A percentile compares a stretch with the other conserved stretches of the same genome.
These are phyloP conservation scores for Oncorhynchus nerka DNA, from an alignment of 2,113 vertebrate species.

Conservation along the genomic window DNA sequence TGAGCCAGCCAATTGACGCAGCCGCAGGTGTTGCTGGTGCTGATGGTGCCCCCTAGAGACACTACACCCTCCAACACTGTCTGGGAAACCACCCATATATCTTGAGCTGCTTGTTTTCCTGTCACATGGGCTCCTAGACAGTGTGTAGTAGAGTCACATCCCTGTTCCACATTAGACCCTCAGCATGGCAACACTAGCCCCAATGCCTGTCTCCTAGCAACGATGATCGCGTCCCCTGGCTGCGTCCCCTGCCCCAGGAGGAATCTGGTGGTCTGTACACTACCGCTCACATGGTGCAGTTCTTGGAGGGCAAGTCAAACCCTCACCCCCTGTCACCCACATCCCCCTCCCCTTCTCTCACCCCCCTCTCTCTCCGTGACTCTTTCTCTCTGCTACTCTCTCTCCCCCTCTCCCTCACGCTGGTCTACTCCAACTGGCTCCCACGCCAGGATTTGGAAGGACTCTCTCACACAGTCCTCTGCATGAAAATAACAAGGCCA, in stretches of 20 bases:
- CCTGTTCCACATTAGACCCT: slow-evolving; percentile 59
- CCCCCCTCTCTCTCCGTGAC: slow-evolving; percentile 1
- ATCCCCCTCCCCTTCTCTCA: slow-evolving; percentile 35
- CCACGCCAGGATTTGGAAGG: slow-evolving; percentile 64
- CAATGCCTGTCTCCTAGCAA: slow-evolving; percentile 75
- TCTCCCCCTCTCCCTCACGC: slow-evolving; percentile 23
- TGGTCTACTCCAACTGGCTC: slow-evolving; percentile 62
- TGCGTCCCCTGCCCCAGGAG: slow-evolving; percentile 74
- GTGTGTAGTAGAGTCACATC: too few relatives aligned
- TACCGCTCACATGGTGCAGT: slow-evolving; percentile 67
- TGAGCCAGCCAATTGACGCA: slow-evolving; percentile 46
- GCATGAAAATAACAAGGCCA: slow-evolving; percentile 65
- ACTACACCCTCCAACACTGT: slow-evolving; percentile 39
- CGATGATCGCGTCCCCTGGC: slow-evolving; percentile 67
- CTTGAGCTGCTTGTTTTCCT: slow-evolving; percentile 25
- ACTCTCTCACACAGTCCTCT: slow-evolving; percentile 53
- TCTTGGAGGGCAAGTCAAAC: slow-evolving; percentile 75
- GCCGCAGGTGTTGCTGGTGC: slow-evolving; percentile 63
- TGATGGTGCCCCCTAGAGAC: slow-evolving; percentile 67
- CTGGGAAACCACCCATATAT: slow-evolving; percentile 8
- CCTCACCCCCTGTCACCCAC: slow-evolving; percentile 9
- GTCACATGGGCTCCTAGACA: slow-evolving; percentile 46
- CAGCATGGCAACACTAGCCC: slow-evolving; percentile 71
- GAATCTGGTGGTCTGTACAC: slow-evolving; percentile 75
- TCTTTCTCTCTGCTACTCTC: slow-evolving; percentile 23